These are phyloP conservation scores for Trachymyrmex septentrionalis DNA, from an alignment of 1,140 invertebrate genomes.

Conservation along the genomic window DNA sequence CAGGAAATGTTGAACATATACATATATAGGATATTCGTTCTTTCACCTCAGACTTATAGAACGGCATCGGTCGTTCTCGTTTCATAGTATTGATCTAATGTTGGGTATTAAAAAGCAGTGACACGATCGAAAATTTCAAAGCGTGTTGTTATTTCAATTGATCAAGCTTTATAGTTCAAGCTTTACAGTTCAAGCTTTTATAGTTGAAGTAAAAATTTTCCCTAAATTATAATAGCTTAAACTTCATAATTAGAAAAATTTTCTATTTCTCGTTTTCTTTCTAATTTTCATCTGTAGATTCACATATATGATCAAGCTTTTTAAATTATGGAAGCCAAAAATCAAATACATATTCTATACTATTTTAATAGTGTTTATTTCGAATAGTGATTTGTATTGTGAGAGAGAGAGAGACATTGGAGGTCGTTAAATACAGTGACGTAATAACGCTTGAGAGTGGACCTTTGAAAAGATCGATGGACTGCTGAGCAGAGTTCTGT, in stretches of 20 bases:
- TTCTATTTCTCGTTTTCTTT: not conserved
- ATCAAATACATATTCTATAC: not conserved
- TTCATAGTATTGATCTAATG: constrained; percentile 60
- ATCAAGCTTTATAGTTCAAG: not conserved
- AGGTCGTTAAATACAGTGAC: not conserved
- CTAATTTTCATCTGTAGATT: not conserved
- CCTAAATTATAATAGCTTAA: not conserved
- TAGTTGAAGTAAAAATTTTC: no score
- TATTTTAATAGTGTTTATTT: not conserved
- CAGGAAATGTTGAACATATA: constrained; percentile 53
- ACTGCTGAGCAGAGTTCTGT: constrained; percentile 10
- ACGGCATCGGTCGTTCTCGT: constrained; percentile 53
- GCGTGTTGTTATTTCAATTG: constrained; percentile 26
- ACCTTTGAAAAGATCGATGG: constrained; percentile 39
- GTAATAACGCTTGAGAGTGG: constrained; percentile 30
- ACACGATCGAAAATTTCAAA: constrained; percentile 38
- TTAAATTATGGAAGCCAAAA: not conserved
- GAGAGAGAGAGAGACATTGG: no score
- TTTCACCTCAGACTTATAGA: constrained; percentile 61
- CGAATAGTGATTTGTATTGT: not conserved
- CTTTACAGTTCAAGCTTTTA: not conserved
- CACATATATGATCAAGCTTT: not conserved
- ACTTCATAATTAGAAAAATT: not conserved
- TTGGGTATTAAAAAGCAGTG: constrained; percentile 58
- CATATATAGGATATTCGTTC: constrained; percentile 61